These are phyloP conservation scores for Thermophis baileyi DNA, from an alignment of 2,113 vertebrate species.

Conservation along the genomic window DNA sequence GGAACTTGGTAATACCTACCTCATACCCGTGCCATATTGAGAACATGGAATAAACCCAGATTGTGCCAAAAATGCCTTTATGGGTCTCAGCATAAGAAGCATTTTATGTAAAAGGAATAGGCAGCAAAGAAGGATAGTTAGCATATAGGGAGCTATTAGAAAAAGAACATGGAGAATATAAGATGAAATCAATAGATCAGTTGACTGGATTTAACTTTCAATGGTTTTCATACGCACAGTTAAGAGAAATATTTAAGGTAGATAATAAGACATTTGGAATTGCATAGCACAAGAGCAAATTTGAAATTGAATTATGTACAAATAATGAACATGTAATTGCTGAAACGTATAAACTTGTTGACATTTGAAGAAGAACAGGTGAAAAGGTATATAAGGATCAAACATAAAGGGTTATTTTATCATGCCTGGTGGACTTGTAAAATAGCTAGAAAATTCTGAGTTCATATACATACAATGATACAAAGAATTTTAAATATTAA, in stretches of 20 bases:
- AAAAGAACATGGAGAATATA: neutral
- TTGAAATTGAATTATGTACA: neutral
- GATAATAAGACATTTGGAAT: neutral
- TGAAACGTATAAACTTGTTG: neutral
- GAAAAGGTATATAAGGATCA: neutral
- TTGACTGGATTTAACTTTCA: neutral
- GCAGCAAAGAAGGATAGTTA: neutral
- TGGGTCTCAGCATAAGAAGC: neutral
- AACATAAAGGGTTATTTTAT: neutral
- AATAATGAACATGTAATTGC: neutral
- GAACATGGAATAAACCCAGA: neutral
- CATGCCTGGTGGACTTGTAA: neutral
- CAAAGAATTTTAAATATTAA: neutral
- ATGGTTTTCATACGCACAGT: neutral
- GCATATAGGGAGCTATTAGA: neutral
- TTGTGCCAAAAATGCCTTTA: neutral
- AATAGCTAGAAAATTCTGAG: neutral
- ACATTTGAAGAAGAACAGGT: neutral
- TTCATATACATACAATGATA: neutral
- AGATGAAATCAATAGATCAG: neutral
- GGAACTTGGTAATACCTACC: neutral
- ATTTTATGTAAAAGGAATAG: neutral
- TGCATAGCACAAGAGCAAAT: neutral
- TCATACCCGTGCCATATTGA: neutral
- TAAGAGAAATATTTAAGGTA: neutral